Evolutionary conservation across 64 coral and sea anemone species (phyloP).

Genomic region (Platygyra sinensis): DNA sequence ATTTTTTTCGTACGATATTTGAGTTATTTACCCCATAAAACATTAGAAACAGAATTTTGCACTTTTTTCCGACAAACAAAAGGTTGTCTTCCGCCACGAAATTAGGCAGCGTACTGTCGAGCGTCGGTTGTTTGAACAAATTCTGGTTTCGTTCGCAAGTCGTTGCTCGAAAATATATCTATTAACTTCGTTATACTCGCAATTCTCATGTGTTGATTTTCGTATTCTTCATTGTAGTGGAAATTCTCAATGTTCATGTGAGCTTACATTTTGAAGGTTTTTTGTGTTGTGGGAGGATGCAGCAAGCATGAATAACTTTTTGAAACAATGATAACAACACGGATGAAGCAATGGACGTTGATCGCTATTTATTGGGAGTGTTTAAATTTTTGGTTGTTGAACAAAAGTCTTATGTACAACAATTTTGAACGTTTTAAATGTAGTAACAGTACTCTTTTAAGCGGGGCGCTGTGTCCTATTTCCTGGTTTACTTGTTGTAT

Average conservation of each 20-base stretch:
- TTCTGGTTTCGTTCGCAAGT: not conserved
- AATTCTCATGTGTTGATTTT: too few relatives aligned
- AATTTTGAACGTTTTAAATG: not conserved
- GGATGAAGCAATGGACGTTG: not conserved
- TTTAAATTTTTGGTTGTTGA: not conserved
- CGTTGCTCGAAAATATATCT: not conserved
- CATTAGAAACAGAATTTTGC: slow-evolving; percentile 24
- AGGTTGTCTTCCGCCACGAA: slow-evolving; percentile 28
- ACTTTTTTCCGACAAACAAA: slow-evolving; percentile 1
- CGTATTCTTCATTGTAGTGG: too few relatives aligned
- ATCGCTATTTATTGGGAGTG: not conserved
- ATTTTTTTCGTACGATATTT: not conserved
- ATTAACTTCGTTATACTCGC: not conserved
- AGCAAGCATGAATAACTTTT: not conserved
- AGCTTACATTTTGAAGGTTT: too few relatives aligned
- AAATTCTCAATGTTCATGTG: not conserved
- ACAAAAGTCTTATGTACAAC: not conserved
- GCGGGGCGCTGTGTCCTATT: too few relatives aligned
- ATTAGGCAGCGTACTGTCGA: not conserved
- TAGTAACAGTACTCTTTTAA: too few relatives aligned
- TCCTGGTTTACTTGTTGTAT: too few relatives aligned
- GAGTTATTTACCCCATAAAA: not conserved
- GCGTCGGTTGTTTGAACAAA: slow-evolving; percentile 16
- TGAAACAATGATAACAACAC: not conserved
- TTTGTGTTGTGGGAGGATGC: not conserved